These are phyloP conservation scores for Teleogryllus oceanicus DNA, from an alignment of 2,888 invertebrate genomes.

Conservation along the genomic window DNA sequence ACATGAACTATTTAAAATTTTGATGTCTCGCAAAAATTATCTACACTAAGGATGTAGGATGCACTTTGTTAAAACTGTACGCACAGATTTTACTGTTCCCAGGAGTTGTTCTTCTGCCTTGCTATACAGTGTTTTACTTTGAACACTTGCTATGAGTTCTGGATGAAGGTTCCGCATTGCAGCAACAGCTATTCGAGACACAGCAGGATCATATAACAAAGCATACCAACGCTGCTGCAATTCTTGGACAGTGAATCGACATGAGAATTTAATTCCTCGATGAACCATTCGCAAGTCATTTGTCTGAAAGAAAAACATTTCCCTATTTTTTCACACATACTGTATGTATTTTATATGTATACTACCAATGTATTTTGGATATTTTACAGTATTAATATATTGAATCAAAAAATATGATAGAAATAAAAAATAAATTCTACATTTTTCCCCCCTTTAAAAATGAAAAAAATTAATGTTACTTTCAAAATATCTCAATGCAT, in stretches of 20 bases:
- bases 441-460: too few relatives aligned
- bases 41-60: too few relatives aligned
- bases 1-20: too few relatives aligned
- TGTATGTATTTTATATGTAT: slow-evolving; percentile 39
- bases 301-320: slow-evolving; percentile 48
- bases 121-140: slow-evolving; percentile 85
- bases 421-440: slow-evolving; percentile 21
- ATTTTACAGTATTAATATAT: too few relatives aligned
- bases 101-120: slow-evolving; percentile 84
- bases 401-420: background rate
- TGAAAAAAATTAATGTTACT: background rate
- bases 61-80: slow-evolving; percentile 36
- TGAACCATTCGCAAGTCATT: slow-evolving; percentile 66
- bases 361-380: slow-evolving; percentile 38
- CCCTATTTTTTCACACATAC: slow-evolving; percentile 37
- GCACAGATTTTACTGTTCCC: slow-evolving; percentile 73
- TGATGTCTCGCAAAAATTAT: too few relatives aligned
- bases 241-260: slow-evolving; percentile 88
- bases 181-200: slow-evolving; percentile 85
- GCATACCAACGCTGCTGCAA: slow-evolving; percentile 96
- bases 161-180: slow-evolving; percentile 93
- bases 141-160: slow-evolving; percentile 79
- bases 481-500: background rate
- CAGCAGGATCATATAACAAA: slow-evolving; percentile 88
- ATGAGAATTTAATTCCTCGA: slow-evolving; percentile 91